These are phyloP conservation scores for Drosophila phalerata DNA, from an alignment of 2,888 invertebrate species.

Conservation along the genomic window DNA sequence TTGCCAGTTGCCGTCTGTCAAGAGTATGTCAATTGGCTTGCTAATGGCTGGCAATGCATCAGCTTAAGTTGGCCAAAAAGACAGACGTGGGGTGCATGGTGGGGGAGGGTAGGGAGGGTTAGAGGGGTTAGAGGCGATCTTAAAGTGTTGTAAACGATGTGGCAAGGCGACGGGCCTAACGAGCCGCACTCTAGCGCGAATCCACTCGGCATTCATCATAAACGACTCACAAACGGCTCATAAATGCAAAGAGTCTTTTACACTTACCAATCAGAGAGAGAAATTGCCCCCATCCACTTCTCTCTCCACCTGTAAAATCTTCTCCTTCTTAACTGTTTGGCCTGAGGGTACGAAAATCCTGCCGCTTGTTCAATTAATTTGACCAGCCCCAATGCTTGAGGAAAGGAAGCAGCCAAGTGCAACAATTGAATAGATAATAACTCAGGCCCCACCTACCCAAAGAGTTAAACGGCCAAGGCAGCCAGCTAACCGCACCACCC, in stretches of 20 bases:
- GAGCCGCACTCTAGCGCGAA: constrained; percentile 49
- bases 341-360: constrained; percentile 9
- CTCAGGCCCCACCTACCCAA: constrained; percentile 82
- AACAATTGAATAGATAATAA: constrained; percentile 85
- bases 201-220: constrained; percentile 69
- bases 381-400: constrained; percentile 64
- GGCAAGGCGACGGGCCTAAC: constrained; percentile 65
- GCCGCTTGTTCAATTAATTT: constrained; percentile 75
- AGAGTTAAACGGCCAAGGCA: constrained; percentile 18
- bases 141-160: constrained; percentile 77
- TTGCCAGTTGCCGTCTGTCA: constrained; percentile 59
- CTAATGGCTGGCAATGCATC: constrained; percentile 77
- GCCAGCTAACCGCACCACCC: constrained; percentile 47
- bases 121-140: constrained; percentile 36
- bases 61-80: constrained; percentile 37
- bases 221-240: constrained; percentile 48
- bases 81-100: neutral
- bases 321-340: constrained; percentile 15
- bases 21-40: constrained; percentile 79
- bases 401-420: constrained; percentile 66
- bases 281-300: neutral
- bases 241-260: constrained; percentile 56
- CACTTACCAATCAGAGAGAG: constrained; percentile 61
- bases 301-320: neutral
- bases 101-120: neutral